phyloP scores from a whole-genome alignment of 2,113 vertebrate species.

The Cyprinodon tularosa region DNA sequence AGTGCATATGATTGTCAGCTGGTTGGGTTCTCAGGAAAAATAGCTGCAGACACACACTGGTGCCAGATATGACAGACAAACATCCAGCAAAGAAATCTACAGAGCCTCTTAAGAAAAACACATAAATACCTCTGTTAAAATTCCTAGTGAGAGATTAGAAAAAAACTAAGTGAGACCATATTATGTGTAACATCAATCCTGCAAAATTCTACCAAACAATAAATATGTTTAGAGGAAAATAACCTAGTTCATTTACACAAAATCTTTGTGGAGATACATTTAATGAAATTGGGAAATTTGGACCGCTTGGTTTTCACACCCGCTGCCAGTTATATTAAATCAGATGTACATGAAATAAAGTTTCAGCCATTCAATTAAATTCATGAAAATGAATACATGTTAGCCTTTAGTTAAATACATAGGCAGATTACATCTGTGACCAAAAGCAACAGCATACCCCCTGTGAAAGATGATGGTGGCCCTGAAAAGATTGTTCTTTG shows the following conservation, averaged over 20 bases:
- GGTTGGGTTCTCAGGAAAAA: slow-evolving; percentile 52
- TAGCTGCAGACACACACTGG: slow-evolving; percentile 7
- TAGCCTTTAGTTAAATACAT: background rate
- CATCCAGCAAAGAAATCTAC: slow-evolving; percentile 8
- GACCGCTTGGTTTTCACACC: background rate
- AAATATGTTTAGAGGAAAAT: background rate
- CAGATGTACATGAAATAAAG: background rate
- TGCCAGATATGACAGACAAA: slow-evolving; percentile 2
- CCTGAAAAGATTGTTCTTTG: background rate
- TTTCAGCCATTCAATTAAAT: background rate
- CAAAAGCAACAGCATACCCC: background rate
- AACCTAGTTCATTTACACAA: background rate
- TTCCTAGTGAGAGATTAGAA: background rate
- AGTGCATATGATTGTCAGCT: slow-evolving; percentile 62
- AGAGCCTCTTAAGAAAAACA: background rate
- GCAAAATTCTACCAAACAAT: background rate
- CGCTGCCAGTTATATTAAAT: background rate
- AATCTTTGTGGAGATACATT: background rate
- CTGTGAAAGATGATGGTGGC: background rate
- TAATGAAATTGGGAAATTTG: background rate
- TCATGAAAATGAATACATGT: background rate
- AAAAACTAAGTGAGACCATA: background rate
- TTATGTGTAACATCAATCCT: background rate
- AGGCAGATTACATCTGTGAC: too few relatives aligned
- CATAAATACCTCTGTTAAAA: background rate